Evolutionary conservation across 30 jellyfish, hydroid and myxozoan species (phyloP).

Genomic region (Nemopilema nomurai): DNA sequence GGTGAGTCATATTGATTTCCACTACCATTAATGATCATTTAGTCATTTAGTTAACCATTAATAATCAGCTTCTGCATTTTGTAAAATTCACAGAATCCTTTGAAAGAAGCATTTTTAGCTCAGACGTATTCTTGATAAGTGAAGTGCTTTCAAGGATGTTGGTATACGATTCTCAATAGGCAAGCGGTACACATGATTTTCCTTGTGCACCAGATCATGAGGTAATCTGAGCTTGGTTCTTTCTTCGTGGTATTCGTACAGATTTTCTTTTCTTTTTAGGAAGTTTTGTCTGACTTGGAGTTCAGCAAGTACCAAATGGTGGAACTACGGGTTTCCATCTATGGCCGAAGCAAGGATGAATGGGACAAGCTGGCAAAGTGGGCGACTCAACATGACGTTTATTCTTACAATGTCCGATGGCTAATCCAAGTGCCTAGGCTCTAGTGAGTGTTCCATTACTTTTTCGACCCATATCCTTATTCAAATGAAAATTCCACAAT

Average conservation of each 20-base stretch:
- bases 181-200: too few species aligned
- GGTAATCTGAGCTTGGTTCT: too few species aligned
- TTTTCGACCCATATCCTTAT: background rate
- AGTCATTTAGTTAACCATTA: too few species aligned
- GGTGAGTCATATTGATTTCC: slow-evolving; percentile 25
- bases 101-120: too few species aligned
- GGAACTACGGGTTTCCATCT: slow-evolving; percentile 82
- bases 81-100: too few species aligned
- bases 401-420: slow-evolving; percentile 96
- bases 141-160: too few species aligned
- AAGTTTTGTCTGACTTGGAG: slow-evolving; percentile 84
- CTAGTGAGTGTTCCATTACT: slow-evolving; percentile 51
- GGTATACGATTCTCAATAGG: too few species aligned
- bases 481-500: too few species aligned
- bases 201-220: too few species aligned
- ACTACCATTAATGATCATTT: background rate
- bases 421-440: slow-evolving; percentile 91
- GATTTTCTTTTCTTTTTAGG: slow-evolving; percentile 42
- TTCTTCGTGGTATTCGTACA: background rate
- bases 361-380: slow-evolving; percentile 95
- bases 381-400: slow-evolving; percentile 78
- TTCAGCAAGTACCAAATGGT: slow-evolving; percentile 90
- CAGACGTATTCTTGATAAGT: too few species aligned
- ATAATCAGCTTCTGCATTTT: too few species aligned
- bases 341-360: slow-evolving; percentile 84